Percentiles rank a stretch among this genome's conserved stretches.
Conservation (phyloP, 2,797 vertebrate species). For the Sparidentex hasta region DNA sequence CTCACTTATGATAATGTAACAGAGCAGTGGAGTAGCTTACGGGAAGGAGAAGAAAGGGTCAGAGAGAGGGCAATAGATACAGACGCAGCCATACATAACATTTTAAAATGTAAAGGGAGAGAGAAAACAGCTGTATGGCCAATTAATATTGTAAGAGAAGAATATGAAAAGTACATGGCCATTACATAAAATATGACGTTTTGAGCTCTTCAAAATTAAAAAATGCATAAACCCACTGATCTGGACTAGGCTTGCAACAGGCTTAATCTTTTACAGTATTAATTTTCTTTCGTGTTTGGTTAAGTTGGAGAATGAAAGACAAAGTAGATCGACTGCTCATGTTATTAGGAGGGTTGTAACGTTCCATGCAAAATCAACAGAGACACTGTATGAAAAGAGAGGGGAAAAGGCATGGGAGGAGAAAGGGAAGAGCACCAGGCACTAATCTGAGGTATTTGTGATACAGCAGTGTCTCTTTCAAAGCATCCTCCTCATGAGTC, state of each 20-base stretch:
- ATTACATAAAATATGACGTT: background rate
- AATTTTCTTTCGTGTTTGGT: background rate
- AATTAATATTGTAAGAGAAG: background rate
- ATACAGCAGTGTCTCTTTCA: slow-evolving; percentile 26
- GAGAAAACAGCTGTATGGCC: background rate
- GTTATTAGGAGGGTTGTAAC: background rate
- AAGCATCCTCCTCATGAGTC: slow-evolving; percentile 37
- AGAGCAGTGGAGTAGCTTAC: slow-evolving; percentile 9
- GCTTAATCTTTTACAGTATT: background rate
- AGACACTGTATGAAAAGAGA: background rate
- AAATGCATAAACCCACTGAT: background rate
- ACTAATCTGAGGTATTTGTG: slow-evolving; percentile 21
- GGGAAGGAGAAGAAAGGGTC: slow-evolving; percentile 18
- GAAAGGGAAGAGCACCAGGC: background rate
- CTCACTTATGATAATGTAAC: background rate
- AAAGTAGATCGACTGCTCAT: background rate
- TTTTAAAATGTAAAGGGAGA: background rate
- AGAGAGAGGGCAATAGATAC: slow-evolving; percentile 26
- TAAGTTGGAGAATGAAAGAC: background rate
- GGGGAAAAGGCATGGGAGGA: background rate
- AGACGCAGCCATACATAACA: slow-evolving; percentile 8
- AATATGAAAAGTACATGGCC: background rate
- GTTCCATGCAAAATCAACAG: slow-evolving; percentile 32
- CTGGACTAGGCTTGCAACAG: background rate
- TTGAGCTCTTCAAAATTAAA: background rate